phyloP scores from a whole-genome alignment of 30 jellyfish, hydroid and myxozoan species.

The Chrysaora quinquecirrha region DNA sequence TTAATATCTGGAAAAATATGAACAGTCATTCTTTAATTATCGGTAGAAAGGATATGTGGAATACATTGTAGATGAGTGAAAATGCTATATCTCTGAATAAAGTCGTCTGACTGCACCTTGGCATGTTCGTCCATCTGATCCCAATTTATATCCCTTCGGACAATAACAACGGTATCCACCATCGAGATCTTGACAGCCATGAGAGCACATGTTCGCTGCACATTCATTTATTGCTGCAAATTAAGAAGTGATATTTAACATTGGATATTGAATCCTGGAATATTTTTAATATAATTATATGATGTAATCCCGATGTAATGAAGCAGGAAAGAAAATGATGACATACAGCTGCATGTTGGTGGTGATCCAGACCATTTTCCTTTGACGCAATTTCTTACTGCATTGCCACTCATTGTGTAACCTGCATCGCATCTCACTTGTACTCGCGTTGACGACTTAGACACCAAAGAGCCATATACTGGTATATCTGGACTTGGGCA shows the following conservation, averaged over 20 bases:
- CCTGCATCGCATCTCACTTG: slow-evolving; percentile 69
- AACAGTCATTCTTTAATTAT: too few species aligned
- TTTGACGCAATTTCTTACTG: slow-evolving; percentile 54
- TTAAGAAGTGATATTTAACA: too few species aligned
- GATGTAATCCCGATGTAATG: too few species aligned
- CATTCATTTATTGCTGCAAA: slow-evolving; percentile 81
- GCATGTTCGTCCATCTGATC: slow-evolving; percentile 70
- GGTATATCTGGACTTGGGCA: slow-evolving; percentile 84
- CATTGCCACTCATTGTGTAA: slow-evolving; percentile 51
- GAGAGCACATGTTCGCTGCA: slow-evolving; percentile 56
- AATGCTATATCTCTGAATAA: too few species aligned
- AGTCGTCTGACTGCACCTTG: too few species aligned
- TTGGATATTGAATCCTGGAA: too few species aligned
- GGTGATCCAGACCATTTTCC: slow-evolving; percentile 76
- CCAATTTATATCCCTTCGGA: slow-evolving; percentile 84
- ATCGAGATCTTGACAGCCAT: slow-evolving; percentile 83
- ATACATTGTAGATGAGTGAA: too few species aligned
- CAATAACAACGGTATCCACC: slow-evolving; percentile 90
- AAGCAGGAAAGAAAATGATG: too few species aligned
- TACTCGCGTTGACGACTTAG: slow-evolving; percentile 32
- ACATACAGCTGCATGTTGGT: slow-evolving; percentile 79
- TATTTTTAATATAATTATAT: too few species aligned
- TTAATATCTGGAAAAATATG: slow-evolving; percentile 55
- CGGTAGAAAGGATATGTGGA: too few species aligned
- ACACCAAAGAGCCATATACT: slow-evolving; percentile 55